Conservation (phyloP, 2,113 vertebrate species). For the Strix uralensis region DNA sequence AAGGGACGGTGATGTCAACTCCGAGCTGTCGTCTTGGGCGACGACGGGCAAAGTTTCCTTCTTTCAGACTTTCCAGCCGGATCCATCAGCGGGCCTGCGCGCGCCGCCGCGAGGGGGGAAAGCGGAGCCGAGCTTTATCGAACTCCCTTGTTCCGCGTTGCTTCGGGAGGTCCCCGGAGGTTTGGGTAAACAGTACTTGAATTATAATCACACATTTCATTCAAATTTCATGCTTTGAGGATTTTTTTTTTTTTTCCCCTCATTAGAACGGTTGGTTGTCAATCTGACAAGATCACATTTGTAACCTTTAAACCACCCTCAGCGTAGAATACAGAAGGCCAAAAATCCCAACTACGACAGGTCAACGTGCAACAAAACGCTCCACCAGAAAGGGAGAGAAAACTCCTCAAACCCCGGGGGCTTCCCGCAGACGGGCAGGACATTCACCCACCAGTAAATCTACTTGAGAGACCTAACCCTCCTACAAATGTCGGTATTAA, state of each 20-base stretch:
- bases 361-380: background rate
- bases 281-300: slow-evolving; percentile 75
- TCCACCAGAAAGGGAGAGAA: background rate
- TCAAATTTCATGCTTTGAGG: slow-evolving; percentile 86
- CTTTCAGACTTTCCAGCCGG: background rate
- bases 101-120: background rate
- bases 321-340: slow-evolving; percentile 34
- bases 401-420: background rate
- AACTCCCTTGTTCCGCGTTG: slow-evolving; percentile 72
- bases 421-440: background rate
- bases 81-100: background rate
- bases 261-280: slow-evolving; percentile 83
- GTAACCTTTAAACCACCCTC: slow-evolving; percentile 73
- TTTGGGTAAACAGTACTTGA: slow-evolving; percentile 81
- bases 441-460: background rate
- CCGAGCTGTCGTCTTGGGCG: background rate
- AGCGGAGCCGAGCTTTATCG: slow-evolving; percentile 55
- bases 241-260: slow-evolving; percentile 70
- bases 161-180: slow-evolving; percentile 73
- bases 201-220: slow-evolving; percentile 89
- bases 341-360: background rate
- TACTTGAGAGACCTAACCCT: fast-evolving
- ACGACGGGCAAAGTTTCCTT: slow-evolving; percentile 33
- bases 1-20: background rate
- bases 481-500: fast-evolving